Evolutionary conservation across 2,797 vertebrate species (phyloP).

Genomic region (Tenualosa ilisha): DNA sequence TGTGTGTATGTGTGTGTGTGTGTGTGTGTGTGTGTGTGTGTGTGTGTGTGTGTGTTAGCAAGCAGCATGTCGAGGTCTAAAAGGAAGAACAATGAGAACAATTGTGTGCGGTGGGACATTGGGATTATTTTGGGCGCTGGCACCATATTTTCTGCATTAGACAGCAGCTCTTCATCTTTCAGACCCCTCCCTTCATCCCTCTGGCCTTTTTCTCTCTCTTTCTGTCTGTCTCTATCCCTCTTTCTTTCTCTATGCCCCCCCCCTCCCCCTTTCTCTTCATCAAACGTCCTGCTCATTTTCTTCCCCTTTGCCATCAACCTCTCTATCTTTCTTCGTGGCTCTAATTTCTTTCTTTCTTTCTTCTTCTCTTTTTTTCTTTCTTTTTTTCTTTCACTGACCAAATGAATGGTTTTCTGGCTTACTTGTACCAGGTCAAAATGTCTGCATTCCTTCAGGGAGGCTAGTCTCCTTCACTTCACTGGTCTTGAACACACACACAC

Average conservation of each 20-base stretch:
- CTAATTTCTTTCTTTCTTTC: neutral
- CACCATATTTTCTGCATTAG: constrained; percentile 12
- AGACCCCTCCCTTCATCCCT: neutral
- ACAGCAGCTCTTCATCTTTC: constrained; percentile 15
- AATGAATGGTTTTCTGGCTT: neutral
- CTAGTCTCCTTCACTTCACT: neutral
- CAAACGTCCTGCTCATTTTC: neutral
- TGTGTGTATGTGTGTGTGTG: neutral
- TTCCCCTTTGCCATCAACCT: neutral
- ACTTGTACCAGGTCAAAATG: neutral
- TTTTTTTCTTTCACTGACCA: neutral
- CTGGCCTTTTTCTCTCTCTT: neutral
- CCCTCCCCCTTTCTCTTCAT: neutral
- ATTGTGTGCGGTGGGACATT: neutral
- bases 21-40: constrained; percentile 2
- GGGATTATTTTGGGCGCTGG: constrained; percentile 8
- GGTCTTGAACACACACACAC: neutral
- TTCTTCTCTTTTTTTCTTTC: neutral
- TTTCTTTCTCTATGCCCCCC: neutral
- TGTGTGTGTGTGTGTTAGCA: neutral
- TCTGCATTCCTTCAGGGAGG: constrained; percentile 4
- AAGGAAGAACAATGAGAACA: neutral
- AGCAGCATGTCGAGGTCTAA: neutral
- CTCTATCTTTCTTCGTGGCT: neutral
- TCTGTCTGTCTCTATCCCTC: neutral